phyloP scores from a whole-genome alignment of 2,797 vertebrate species.

The Esox masquinongy region DNA sequence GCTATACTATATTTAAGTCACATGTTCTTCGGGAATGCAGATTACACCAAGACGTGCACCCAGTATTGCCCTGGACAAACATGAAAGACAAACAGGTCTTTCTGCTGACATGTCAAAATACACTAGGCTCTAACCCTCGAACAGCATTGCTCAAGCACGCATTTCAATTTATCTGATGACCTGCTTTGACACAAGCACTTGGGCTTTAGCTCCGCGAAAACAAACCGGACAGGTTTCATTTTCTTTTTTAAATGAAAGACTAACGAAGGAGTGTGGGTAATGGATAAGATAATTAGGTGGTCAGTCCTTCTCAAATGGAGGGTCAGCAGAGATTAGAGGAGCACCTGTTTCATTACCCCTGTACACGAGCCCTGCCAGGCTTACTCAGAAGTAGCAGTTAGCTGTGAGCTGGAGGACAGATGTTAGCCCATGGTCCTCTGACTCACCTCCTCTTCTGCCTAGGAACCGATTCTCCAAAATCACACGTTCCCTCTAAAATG shows the following conservation, averaged over 20 bases:
- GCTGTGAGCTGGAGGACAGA: slow-evolving; percentile 48
- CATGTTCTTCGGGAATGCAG: background rate
- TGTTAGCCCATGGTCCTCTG: slow-evolving; percentile 25
- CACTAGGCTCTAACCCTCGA: background rate
- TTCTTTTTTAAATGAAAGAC: slow-evolving; percentile 49
- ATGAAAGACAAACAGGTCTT: background rate
- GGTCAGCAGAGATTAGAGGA: slow-evolving; percentile 34
- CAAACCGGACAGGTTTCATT: slow-evolving; percentile 52
- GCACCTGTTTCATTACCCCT: slow-evolving; percentile 57
- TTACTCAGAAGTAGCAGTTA: slow-evolving; percentile 68
- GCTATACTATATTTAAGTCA: background rate
- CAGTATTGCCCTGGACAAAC: background rate
- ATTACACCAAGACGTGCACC: background rate
- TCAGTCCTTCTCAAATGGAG: background rate
- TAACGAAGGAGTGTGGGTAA: slow-evolving; percentile 32
- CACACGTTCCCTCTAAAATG: slow-evolving; percentile 47
- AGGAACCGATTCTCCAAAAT: slow-evolving; percentile 49
- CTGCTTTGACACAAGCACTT: slow-evolving; percentile 50
- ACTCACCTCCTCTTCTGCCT: slow-evolving; percentile 38
- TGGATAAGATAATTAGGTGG: background rate
- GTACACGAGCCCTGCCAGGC: slow-evolving; percentile 44
- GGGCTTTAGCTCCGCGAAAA: slow-evolving; percentile 55
- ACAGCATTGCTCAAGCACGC: slow-evolving; percentile 8
- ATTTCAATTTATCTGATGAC: slow-evolving; percentile 61
- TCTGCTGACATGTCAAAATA: background rate